Conservation (phyloP, 2,113 vertebrate species). For the Bubalus kerabau region DNA sequence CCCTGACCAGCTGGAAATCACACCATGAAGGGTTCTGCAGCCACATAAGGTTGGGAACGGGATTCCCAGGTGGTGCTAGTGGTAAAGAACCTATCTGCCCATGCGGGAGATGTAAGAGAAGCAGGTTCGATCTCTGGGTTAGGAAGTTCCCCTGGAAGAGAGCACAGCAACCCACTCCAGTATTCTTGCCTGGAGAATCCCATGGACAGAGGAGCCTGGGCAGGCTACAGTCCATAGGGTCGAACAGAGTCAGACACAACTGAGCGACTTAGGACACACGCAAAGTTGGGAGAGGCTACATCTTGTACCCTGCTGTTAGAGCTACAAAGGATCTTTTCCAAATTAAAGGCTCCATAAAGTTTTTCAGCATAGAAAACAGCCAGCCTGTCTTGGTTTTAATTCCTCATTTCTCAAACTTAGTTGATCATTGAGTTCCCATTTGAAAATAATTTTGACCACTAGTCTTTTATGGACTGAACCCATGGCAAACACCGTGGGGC, state of each 20-base stretch:
- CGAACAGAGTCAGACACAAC: not conserved
- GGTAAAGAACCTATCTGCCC: not conserved
- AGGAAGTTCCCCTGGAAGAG: not conserved
- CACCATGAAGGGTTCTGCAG: not conserved
- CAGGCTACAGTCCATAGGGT: not conserved
- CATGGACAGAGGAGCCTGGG: not conserved
- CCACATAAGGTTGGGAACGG: not conserved
- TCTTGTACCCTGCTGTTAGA: not conserved
- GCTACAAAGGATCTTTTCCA: not conserved
- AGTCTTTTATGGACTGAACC: not conserved
- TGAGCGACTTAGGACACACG: not conserved
- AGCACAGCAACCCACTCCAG: not conserved
- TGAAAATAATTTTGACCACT: not conserved
- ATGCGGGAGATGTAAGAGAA: not conserved
- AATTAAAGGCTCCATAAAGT: not conserved
- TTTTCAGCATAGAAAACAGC: not conserved
- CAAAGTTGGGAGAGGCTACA: not conserved
- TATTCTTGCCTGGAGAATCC: not conserved
- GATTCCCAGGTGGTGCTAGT: not conserved
- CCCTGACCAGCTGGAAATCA: not conserved
- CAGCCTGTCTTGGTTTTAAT: not conserved
- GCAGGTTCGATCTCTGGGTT: not conserved
- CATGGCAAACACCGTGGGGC: not conserved
- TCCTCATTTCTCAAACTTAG: not conserved
- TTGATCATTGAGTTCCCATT: not conserved